Evolutionary conservation across 2,113 vertebrate genomes (phyloP).

Genomic region (Trogon melanurus): DNA sequence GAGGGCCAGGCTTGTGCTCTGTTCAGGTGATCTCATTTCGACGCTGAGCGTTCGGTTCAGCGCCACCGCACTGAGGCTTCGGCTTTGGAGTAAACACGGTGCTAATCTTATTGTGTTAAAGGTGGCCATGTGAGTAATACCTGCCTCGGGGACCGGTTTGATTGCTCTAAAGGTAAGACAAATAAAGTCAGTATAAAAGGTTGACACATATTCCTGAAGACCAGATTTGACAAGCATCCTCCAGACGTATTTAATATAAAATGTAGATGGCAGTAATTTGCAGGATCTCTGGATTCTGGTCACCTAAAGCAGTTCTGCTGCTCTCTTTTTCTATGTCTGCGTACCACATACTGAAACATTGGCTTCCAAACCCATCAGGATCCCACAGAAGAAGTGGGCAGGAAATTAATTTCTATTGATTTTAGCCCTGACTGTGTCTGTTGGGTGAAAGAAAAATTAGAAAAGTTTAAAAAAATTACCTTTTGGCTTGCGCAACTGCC

Average conservation of each 20-base stretch:
- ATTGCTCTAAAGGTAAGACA: neutral
- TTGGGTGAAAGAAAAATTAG: neutral
- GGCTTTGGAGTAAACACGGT: accelerated
- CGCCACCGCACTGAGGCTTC: neutral
- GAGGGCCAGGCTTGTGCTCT: neutral
- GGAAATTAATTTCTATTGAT: neutral
- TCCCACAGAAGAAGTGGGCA: neutral
- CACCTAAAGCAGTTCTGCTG: neutral
- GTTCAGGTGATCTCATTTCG: neutral
- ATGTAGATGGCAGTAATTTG: neutral
- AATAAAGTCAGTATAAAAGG: neutral
- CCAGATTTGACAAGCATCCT: neutral
- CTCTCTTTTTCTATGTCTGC: neutral
- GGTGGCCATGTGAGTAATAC: neutral
- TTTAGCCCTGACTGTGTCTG: neutral
- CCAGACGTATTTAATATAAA: neutral
- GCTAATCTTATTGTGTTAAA: neutral
- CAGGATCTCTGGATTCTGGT: neutral
- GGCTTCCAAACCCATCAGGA: neutral
- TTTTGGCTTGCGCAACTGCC: neutral
- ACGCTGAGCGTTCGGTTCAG: neutral
- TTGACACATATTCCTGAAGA: neutral
- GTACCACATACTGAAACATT: neutral
- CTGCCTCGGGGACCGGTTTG: neutral
- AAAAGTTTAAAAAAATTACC: neutral